Conservation (phyloP, 2,888 invertebrate genomes). For the Torymus texanus region DNA sequence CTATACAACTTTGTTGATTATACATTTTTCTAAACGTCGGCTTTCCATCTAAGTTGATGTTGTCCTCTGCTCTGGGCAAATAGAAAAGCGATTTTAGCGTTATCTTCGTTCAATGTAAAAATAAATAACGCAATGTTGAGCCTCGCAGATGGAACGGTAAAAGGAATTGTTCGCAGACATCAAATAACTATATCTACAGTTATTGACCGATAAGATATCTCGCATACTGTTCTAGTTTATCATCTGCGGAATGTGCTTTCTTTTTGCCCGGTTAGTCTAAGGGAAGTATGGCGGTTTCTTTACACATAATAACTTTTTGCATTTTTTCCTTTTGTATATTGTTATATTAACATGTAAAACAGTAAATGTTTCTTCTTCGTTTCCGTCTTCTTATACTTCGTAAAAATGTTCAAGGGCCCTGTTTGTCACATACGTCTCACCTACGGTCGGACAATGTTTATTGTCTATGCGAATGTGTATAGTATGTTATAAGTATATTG, state of each 20-base stretch:
- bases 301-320: slow-evolving; percentile 7
- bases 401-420: slow-evolving; percentile 29
- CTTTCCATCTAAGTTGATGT: background rate
- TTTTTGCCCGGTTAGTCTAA: slow-evolving; percentile 59
- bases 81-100: slow-evolving; percentile 62
- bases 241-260: slow-evolving; percentile 59
- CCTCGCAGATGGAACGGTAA: slow-evolving; percentile 63
- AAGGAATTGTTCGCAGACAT: slow-evolving; percentile 59
- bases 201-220: background rate
- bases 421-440: slow-evolving; percentile 46
- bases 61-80: slow-evolving; percentile 54
- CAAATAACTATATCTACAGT: background rate
- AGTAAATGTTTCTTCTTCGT: slow-evolving; percentile 38
- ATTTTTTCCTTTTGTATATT: slow-evolving; percentile 26
- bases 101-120: slow-evolving; percentile 63
- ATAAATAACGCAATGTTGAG: slow-evolving; percentile 64
- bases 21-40: slow-evolving; percentile 20
- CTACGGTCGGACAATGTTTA: slow-evolving; percentile 61
- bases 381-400: slow-evolving; percentile 9
- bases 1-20: slow-evolving; percentile 27
- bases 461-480: slow-evolving; percentile 61
- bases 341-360: slow-evolving; percentile 54
- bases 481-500: slow-evolving; percentile 6
- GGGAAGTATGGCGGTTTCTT: slow-evolving; percentile 57
- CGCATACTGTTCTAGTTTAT: background rate